Base-by-base conservation (phyloP, 1,140 invertebrate genomes). In the Alviniconcha marisindica region DNA sequence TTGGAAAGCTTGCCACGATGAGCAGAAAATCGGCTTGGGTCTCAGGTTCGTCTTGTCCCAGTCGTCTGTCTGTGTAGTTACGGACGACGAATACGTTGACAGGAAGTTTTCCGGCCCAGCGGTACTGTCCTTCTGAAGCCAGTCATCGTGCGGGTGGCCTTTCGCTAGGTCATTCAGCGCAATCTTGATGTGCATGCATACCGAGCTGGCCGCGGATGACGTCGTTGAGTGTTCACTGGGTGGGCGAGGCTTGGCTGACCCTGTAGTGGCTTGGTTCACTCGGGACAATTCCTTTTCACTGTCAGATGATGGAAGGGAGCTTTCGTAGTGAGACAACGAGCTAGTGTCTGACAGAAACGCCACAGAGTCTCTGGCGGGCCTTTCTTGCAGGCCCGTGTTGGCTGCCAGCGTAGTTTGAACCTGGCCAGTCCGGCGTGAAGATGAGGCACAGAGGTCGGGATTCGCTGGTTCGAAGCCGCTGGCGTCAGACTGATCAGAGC, bases 31-130 rank as follows among this genome's bases (percentile, higher is more conserved):
- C 36, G 69, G 69, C 33, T 33, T 14, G 7, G 69, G 10, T 40
- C 69, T 40, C 28, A 71, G 69, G 69, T 71, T 71, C 33, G 69
- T 71, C 21, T 71, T 71, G 69, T 31, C 36, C 69, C 69, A 71
- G 69, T 71, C 69, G 10, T 71, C 69, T 42, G 69, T 71, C 36
- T 71, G 69, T 3, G 69, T 71, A 18, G 36, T 71, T 4, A 71
- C 40, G 0, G 69, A 71, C 2, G 69, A 71, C 24, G 69, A 40
- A 33, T 71, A 40, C 10, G 69, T 40, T 40, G 69, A 71, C 69
- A 71, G 33, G 40, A 71, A 71, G 15, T 71, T 71, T 71, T 71
- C 69, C 5, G 69, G 69, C 36, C 69, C 38, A 5, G 21, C 21
- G 21, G 15, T 33, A 18, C 69, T 71, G 2, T 31, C 7, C 15